Evolutionary conservation across 2,113 vertebrate species (phyloP).

Genomic region (Brevimyrus niger): DNA sequence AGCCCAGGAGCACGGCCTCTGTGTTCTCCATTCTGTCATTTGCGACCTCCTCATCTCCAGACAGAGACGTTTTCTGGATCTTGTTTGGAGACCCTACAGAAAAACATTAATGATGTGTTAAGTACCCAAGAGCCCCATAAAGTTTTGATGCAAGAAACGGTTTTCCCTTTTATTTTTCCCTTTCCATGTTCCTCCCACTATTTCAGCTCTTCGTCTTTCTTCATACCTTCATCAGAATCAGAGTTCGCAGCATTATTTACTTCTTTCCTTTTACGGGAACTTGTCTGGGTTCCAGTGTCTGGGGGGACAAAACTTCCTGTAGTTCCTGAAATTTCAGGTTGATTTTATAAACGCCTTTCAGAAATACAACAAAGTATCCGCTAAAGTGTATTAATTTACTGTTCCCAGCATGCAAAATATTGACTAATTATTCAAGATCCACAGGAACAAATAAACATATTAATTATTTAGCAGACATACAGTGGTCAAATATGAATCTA

Average conservation of each 20-base stretch:
- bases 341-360: not conserved
- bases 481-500: not conserved
- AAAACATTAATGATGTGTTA: not conserved
- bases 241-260: too few relatives aligned
- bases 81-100: constrained; percentile 13
- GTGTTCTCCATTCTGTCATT: not conserved
- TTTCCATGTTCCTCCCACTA: not conserved
- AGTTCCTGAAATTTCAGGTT: not conserved
- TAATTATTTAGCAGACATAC: not conserved
- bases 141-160: not conserved
- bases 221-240: not conserved
- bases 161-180: not conserved
- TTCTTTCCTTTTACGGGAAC: not conserved
- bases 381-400: not conserved
- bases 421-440: not conserved
- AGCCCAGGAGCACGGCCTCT: not conserved
- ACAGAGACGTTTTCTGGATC: not conserved
- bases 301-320: not conserved
- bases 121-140: not conserved
- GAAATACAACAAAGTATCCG: not conserved
- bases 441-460: not conserved
- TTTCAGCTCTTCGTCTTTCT: not conserved
- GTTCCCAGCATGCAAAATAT: not conserved
- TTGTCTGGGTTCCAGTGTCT: not conserved
- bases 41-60: not conserved